Conservation (phyloP, 2,113 vertebrate genomes). For the Vombatus ursinus region DNA sequence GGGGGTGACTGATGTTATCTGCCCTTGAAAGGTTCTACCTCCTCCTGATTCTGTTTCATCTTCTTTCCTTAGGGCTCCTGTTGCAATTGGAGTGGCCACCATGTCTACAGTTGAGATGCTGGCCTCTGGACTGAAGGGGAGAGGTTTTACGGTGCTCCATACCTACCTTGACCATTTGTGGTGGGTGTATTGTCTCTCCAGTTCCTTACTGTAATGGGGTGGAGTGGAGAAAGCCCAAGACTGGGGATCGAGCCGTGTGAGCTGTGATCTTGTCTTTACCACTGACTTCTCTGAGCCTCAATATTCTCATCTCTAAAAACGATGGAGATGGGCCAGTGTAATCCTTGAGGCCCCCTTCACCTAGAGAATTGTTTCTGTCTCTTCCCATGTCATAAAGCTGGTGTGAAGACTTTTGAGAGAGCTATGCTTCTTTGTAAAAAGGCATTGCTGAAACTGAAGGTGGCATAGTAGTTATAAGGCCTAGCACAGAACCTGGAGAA, state of each 20-base stretch:
- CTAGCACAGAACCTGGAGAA: neutral
- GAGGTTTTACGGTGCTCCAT: constrained; percentile 92
- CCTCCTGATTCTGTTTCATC: neutral
- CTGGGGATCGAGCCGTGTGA: neutral
- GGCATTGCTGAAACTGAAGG: neutral
- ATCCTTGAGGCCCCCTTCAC: neutral
- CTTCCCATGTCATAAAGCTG: neutral
- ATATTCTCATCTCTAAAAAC: neutral
- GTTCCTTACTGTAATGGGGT: accelerated
- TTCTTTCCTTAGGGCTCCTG: constrained; percentile 87
- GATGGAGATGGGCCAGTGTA: neutral
- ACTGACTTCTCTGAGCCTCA: neutral
- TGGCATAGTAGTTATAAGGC: neutral
- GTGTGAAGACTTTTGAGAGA: neutral
- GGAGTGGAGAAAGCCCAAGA: neutral
- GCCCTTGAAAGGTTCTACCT: neutral
- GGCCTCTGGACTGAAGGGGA: constrained; percentile 92
- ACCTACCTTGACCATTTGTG: constrained; percentile 95
- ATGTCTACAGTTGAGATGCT: constrained; percentile 92
- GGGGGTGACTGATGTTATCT: accelerated
- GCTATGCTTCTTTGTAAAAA: constrained; percentile 19
- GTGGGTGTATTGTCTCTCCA: constrained; percentile 80
- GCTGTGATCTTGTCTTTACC: neutral
- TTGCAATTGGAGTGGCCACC: constrained; percentile 91
- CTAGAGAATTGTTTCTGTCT: neutral